Base-by-base conservation (phyloP, 1,140 invertebrate genomes). In the Euglossa dilemma region DNA sequence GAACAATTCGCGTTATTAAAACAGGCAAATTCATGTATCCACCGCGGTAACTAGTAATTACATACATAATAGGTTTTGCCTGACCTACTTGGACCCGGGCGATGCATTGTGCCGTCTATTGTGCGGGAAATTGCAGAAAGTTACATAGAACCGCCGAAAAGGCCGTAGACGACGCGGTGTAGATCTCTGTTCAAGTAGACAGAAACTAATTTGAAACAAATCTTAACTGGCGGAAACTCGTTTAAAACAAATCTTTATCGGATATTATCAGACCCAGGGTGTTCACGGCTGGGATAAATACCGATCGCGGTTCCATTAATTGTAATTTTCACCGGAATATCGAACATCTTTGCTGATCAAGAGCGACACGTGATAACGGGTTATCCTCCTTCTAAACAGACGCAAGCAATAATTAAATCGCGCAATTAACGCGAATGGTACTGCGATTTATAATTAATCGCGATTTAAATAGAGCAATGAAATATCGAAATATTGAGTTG, bases 201-300 rank as follows among this genome's bases (percentile, higher is more conserved):
- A 72, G 85, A 79, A 84, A 87, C 85, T 87, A 87, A 87, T 87
- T 84, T 73, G 81, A 80, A 84, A 87, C 86, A 84, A 87, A 87
- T 87, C 86, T 84, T 87, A 61, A 64, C 59, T 28, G 54, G 71
- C n/a, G 63, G 81, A 52, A 66, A 75, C 63, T 87, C 86, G 56
- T 87, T 84, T 76, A 54, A 43, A 61, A 72, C 85, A 63, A 86
- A 87, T 74, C 59, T 74, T 80, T 43, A 80, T 66, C 59, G 66
- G 36, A 73, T 45, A n/a, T 28, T 18, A 14, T 23, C 23, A 6
- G 47, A 9, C 28, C n/a, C 0, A 2, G 12, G 20, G 12, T 50
- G 14, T 50, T 50, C 14, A 11, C 12, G 16, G 8, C 1, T 23
- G 9, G 7, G 28, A 23, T 47, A 70, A 69, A 70, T n/a, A 36